Percentiles rank a stretch among this genome's conserved stretches.
phyloP scores from a whole-genome alignment of 2,888 invertebrate genomes.

The Gastracanthus pulcherrimus region DNA sequence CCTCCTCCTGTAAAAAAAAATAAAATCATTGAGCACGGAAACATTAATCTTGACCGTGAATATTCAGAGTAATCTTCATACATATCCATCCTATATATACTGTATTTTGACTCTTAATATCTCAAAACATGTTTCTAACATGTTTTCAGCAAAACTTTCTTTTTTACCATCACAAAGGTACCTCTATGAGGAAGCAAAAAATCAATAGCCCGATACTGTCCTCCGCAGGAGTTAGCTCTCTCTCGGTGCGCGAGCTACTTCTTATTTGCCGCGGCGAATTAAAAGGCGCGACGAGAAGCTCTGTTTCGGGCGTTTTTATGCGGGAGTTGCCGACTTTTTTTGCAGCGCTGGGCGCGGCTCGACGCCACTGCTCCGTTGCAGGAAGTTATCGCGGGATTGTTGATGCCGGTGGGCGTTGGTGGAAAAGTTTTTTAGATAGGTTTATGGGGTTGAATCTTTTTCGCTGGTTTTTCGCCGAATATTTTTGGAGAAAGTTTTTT shows the following conservation, averaged over 20 bases:
- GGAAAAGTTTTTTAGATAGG: background rate
- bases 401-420: no score
- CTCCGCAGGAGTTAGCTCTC: conserved; percentile 7
- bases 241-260: background rate
- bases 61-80: no score
- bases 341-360: background rate
- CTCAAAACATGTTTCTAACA: no score
- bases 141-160: no score
- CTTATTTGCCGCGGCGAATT: conserved; percentile 14
- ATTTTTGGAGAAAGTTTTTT: no score
- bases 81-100: no score
- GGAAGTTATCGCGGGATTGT: background rate
- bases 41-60: no score
- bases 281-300: background rate
- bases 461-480: no score
- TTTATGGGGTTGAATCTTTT: background rate
- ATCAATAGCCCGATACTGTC: conserved; percentile 49
- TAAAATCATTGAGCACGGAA: no score
- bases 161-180: no score
- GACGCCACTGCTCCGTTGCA: background rate
- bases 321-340: background rate
- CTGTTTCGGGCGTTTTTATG: background rate
- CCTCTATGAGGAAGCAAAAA: conserved; percentile 12
- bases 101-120: no score
- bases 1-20: no score